Evolutionary conservation across 2,113 vertebrate species (phyloP).

Genomic region (Dicerorhinus sumatrensis): DNA sequence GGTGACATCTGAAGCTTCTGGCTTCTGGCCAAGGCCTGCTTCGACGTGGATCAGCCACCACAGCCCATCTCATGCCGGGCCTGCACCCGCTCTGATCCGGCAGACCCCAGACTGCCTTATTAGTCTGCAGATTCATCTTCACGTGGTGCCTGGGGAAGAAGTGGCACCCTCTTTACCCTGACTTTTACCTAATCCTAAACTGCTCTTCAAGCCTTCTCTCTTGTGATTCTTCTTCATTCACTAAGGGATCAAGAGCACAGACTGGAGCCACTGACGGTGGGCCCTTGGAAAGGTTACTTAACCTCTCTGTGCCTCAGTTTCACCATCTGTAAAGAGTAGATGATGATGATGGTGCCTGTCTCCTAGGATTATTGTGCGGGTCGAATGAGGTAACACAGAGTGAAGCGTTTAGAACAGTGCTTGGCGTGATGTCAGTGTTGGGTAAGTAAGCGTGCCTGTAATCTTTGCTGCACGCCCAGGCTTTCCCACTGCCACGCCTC

Average conservation of each 20-base stretch:
- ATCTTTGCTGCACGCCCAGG: background rate
- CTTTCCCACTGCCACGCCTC: background rate
- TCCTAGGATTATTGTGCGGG: background rate
- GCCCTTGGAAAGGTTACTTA: background rate
- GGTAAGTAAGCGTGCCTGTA: background rate
- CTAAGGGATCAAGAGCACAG: background rate
- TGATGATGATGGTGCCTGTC: background rate
- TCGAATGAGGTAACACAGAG: background rate
- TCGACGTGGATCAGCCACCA: fast-evolving
- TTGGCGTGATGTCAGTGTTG: background rate
- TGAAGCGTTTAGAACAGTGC: background rate
- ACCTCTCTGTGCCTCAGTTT: background rate
- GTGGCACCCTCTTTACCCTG: background rate
- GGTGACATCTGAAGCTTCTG: background rate
- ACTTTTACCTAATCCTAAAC: background rate
- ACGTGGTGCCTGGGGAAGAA: background rate
- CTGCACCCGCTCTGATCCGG: background rate
- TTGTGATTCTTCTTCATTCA: background rate
- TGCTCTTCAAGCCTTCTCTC: background rate
- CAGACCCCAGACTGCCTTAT: background rate
- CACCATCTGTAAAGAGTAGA: background rate
- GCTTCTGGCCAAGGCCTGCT: background rate
- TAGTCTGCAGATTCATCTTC: background rate
- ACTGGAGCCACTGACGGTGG: background rate
- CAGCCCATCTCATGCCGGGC: background rate